Percentiles rank a stretch among this genome's conserved stretches.
Conservation (phyloP, 2,797 vertebrate genomes). For the Euphonia xanthogaster region DNA sequence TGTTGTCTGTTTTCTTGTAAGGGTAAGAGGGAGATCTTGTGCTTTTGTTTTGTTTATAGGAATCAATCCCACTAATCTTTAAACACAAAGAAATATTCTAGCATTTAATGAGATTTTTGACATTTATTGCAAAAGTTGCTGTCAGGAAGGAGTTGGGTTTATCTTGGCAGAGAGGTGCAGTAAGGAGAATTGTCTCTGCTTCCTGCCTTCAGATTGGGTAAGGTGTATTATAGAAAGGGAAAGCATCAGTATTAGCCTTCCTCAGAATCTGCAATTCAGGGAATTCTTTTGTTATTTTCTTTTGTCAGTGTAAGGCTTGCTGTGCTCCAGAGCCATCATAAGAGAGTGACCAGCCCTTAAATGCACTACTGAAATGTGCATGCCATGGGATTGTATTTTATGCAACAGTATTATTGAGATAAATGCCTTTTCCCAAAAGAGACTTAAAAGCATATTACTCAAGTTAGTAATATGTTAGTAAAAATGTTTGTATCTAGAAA, state of each 20-base stretch:
- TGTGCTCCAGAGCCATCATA: fast-evolving
- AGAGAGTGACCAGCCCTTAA: background rate
- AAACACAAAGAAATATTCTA: background rate
- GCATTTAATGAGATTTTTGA: background rate
- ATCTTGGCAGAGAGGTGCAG: background rate
- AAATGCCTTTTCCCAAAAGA: background rate
- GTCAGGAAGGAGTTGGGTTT: background rate
- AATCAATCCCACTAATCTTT: background rate
- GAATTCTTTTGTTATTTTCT: background rate
- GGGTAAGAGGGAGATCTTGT: background rate
- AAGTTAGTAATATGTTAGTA: background rate
- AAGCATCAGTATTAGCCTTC: background rate
- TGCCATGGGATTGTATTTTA: background rate
- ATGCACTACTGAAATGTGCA: background rate
- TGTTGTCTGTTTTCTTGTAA: background rate
- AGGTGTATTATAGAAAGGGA: background rate
- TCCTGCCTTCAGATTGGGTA: background rate
- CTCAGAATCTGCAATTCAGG: background rate
- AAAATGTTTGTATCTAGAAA: background rate
- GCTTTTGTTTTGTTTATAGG: background rate
- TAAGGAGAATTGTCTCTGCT: background rate
- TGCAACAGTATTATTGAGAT: background rate
- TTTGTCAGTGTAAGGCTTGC: background rate
- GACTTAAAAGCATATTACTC: background rate
- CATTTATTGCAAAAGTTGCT: background rate